Evolutionary conservation across 2,888 invertebrate species (phyloP).

Genomic region (Apotomis turbidana): DNA sequence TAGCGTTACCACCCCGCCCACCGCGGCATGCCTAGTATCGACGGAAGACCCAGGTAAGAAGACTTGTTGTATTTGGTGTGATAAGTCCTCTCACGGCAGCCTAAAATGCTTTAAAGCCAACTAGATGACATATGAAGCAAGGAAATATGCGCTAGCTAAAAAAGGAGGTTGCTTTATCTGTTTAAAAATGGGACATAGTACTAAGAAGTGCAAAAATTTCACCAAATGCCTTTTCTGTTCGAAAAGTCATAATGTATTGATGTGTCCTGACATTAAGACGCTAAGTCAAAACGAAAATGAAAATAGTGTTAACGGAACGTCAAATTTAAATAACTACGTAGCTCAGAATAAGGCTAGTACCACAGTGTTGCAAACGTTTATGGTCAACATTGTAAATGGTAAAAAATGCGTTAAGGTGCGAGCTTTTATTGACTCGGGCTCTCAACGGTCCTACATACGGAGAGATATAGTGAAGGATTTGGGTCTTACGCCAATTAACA

Average conservation of each 20-base stretch:
- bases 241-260: neutral
- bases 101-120: neutral
- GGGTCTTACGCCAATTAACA: no score
- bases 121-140: neutral
- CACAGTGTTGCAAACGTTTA: neutral
- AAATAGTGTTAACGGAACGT: neutral
- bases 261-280: conserved; percentile 3
- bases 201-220: no score
- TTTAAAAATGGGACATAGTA: neutral
- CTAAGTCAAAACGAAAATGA: neutral
- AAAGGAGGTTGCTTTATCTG: conserved; percentile 5
- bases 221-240: conserved; percentile 4
- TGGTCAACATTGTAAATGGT: no score
- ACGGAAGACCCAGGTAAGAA: conserved; percentile 8
- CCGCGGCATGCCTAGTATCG: conserved; percentile 2
- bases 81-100: neutral
- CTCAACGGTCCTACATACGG: no score
- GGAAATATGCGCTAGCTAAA: neutral
- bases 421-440: no score
- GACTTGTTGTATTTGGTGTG: conserved; percentile 9
- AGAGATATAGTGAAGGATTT: no score
- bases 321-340: neutral
- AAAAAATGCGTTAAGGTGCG: no score
- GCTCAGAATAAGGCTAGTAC: neutral
- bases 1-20: neutral